Evolutionary conservation across 2,888 invertebrate species (phyloP), one percentile per base, ranked within the genome.

Genomic region (Microdon myrmicae): DNA sequence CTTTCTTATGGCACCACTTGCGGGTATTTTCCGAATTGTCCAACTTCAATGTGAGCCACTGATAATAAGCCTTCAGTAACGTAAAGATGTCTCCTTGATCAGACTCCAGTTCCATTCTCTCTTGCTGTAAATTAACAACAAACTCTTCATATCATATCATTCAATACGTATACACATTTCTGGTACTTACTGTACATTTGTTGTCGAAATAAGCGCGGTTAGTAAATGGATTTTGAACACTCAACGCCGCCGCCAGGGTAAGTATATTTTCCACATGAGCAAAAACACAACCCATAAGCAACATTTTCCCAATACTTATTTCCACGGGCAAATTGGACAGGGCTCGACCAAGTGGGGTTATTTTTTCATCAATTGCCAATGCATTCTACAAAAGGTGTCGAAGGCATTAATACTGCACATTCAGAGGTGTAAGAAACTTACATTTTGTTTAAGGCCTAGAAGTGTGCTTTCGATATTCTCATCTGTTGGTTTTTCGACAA

Each of bases 21-120:
- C 88, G 83, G 0, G 87, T 85, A 19, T 74, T 75, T 22, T 76
- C 75, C 9, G 58, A 48, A 19, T 73, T 69, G 2, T 69, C 49
- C 41, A 87, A 83, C 74, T 94, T 94, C 22, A 90, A 85, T 69
- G 87, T 84, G 25, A 97, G 78, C 97, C 97, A 97, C 68, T 92
- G 90, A 73, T 90, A 88, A 79, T 90, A 95, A 17, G 90, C 85
- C 70, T 92, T 92, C 2, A 99, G 53, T 13, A 97, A 81, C 0
- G 94, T 94, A 67, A 99, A 84, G 0, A 97, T 94, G 77, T 99
- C 99, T 0, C 99, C 99, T 75, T 97, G 95, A 74, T 93, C 92
- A 0, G 96, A 96, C 74, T 96, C 93, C 23, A 96, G 83, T 0
- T 87, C 85, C 79, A 87, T 88, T 26, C 93, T 83, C 1, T 90